Evolutionary conservation across 2,797 vertebrate species (phyloP).

Genomic region (Tadarida brasiliensis): DNA sequence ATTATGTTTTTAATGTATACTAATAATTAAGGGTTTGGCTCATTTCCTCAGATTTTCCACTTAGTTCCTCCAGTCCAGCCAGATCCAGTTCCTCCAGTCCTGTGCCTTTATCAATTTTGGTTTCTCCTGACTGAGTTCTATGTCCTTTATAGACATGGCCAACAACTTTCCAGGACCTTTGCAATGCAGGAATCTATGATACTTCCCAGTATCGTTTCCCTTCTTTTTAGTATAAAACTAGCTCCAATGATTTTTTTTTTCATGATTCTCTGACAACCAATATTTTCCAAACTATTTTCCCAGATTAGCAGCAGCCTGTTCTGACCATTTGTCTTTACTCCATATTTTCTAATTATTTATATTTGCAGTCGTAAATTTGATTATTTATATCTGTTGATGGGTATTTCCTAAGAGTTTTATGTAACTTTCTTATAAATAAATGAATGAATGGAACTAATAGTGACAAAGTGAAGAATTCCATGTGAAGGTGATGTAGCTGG

Average conservation of each 20-base stretch:
- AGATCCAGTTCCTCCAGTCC: background rate
- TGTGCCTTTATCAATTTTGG: background rate
- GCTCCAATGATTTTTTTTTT: background rate
- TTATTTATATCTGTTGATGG: background rate
- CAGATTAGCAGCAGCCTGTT: background rate
- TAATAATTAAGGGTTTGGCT: background rate
- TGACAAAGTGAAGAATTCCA: background rate
- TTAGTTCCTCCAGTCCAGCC: background rate
- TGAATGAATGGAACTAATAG: background rate
- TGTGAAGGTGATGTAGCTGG: background rate
- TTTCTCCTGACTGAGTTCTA: background rate
- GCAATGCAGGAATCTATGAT: background rate
- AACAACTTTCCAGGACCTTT: background rate
- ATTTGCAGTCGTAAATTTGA: background rate
- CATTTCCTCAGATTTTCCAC: background rate
- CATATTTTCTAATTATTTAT: slow-evolving; percentile 17
- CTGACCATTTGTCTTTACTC: background rate
- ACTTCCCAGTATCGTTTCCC: background rate
- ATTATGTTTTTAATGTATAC: background rate
- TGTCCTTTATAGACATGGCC: background rate
- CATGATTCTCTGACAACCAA: background rate
- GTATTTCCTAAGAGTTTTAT: background rate
- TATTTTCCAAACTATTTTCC: background rate
- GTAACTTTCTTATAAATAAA: background rate
- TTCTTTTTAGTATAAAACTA: background rate